Conservation (phyloP, 2,113 vertebrate species). For the Cnemophilus loriae region DNA sequence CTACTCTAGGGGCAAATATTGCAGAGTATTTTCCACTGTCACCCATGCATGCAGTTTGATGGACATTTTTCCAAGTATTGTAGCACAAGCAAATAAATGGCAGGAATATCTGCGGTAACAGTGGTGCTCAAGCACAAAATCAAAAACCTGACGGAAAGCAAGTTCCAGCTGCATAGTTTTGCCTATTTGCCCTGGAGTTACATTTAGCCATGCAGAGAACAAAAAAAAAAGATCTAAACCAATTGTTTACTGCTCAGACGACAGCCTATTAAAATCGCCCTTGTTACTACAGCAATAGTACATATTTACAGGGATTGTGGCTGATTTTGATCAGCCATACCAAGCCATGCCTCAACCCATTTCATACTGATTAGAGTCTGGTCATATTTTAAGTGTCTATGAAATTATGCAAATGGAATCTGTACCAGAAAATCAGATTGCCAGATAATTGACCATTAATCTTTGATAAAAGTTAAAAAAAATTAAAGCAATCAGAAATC, state of each 20-base stretch:
- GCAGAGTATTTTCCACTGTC: background rate
- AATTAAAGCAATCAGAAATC: constrained; percentile 61
- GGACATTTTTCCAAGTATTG: background rate
- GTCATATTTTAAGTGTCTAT: constrained; percentile 62
- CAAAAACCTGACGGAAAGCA: background rate
- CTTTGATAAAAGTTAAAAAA: constrained; percentile 67
- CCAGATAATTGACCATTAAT: constrained; percentile 66
- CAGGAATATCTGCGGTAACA: background rate
- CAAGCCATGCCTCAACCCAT: constrained; percentile 31
- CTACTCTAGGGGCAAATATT: background rate
- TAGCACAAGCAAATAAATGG: background rate
- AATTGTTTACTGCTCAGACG: constrained; percentile 9
- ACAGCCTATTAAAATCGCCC: constrained; percentile 34
- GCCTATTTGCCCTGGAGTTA: background rate
- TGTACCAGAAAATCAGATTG: constrained; percentile 64
- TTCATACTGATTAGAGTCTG: constrained; percentile 54
- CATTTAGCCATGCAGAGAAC: background rate
- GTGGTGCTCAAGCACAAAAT: background rate
- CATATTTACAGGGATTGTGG: constrained; percentile 24
- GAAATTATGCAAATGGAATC: constrained; percentile 66
- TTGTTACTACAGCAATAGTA: background rate
- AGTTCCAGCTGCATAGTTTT: background rate
- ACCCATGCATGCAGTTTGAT: background rate
- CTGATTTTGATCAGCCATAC: constrained; percentile 26
- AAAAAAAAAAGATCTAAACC: background rate